Conservation (phyloP, 2,113 vertebrate species). For the Sphyrna mokarran region DNA sequence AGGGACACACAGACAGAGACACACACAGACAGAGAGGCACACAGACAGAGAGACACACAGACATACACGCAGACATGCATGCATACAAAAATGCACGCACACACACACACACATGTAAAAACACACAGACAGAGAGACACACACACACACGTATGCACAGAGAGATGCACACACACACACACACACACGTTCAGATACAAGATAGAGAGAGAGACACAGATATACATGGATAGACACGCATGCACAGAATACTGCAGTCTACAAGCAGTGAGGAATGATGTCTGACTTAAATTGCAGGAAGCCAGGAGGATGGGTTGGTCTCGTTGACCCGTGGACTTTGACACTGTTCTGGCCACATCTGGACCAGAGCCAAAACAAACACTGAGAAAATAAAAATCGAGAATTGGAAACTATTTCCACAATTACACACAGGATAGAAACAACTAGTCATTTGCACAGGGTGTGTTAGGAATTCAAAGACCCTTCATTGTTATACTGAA, state of each 20-base stretch:
- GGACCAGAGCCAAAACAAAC: not conserved
- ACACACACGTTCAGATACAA: too few relatives aligned
- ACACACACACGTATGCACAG: not conserved
- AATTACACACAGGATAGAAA: slow-evolving; percentile 16
- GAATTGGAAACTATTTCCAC: not conserved
- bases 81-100: not conserved
- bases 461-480: too few relatives aligned
- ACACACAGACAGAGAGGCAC: not conserved
- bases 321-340: not conserved
- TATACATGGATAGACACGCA: not conserved
- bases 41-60: not conserved
- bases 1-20: not conserved
- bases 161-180: not conserved
- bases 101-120: not conserved
- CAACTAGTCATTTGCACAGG: not conserved
- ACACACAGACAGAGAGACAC: not conserved
- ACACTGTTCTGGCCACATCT: not conserved
- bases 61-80: not conserved
- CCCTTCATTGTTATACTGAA: not conserved
- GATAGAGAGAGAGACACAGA: not conserved
- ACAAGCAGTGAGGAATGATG: not conserved
- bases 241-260: not conserved
- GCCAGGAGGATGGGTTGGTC: not conserved
- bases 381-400: not conserved
- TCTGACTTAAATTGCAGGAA: not conserved